Conservation (phyloP, 2,113 vertebrate genomes). For the Toxostoma redivivum region DNA sequence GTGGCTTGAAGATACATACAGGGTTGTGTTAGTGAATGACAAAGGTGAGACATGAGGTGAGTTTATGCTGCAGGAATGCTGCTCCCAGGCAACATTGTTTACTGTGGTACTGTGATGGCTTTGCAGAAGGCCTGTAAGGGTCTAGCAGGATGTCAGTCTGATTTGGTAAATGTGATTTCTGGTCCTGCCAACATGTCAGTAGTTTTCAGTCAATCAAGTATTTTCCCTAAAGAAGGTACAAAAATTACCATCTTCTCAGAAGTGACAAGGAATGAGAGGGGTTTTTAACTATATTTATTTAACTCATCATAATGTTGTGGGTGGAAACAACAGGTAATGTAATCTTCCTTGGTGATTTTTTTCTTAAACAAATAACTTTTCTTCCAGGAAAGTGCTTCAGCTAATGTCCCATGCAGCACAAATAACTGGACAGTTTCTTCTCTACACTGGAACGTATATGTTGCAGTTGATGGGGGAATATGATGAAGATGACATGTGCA, state of each 20-base stretch:
- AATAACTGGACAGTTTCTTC: conserved; percentile 74
- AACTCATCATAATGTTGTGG: not conserved
- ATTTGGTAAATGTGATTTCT: not conserved
- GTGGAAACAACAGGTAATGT: not conserved
- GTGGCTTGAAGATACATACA: not conserved
- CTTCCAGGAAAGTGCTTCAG: conserved; percentile 72
- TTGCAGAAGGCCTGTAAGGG: not conserved
- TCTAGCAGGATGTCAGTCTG: not conserved
- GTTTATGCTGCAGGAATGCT: not conserved
- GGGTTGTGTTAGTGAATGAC: not conserved
- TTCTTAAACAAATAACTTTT: not conserved
- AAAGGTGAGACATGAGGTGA: not conserved
- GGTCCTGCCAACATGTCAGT: not conserved
- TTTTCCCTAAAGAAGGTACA: not conserved
- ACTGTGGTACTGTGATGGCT: not conserved
- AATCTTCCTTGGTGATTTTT: not conserved
- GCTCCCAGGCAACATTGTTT: not conserved
- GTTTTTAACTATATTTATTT: not conserved
- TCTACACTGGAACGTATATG: conserved; percentile 69
- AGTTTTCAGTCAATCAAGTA: not conserved
- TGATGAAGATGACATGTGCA: conserved; percentile 4
- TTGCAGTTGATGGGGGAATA: conserved; percentile 67
- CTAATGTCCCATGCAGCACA: conserved; percentile 71
- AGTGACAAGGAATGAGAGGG: not conserved
- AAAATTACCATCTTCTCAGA: not conserved